A percentile compares a stretch with the other conserved stretches of the same genome.
phyloP scores from a whole-genome alignment of 2,888 invertebrate species.

The Scaptomyza tumidula region DNA sequence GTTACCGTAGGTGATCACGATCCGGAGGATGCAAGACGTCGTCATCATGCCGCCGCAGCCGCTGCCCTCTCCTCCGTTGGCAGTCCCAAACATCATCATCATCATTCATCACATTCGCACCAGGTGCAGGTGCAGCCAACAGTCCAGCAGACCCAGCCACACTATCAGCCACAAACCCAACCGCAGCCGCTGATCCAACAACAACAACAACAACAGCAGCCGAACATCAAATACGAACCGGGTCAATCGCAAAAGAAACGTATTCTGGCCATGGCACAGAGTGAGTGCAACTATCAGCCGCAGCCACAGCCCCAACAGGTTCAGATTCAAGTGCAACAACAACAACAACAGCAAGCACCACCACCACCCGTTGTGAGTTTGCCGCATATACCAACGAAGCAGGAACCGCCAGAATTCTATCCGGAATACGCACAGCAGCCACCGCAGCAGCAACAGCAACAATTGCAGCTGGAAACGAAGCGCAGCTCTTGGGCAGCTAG shows the following conservation, averaged over 20 bases:
- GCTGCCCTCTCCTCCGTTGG: slow-evolving; percentile 53
- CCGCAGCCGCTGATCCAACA: slow-evolving; percentile 41
- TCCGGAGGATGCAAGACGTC: slow-evolving; percentile 86
- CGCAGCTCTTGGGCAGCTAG: slow-evolving; percentile 85
- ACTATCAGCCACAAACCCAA: slow-evolving; percentile 55
- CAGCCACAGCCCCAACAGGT: slow-evolving; percentile 47
- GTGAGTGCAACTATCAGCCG: slow-evolving; percentile 89
- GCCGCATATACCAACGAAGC: slow-evolving; percentile 84
- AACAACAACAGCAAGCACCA: slow-evolving; percentile 30
- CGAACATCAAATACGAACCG: slow-evolving; percentile 84
- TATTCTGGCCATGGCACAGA: slow-evolving; percentile 93
- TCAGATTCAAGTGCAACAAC: slow-evolving; percentile 47
- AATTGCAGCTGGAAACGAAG: slow-evolving; percentile 78
- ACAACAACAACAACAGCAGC: slow-evolving; percentile 42
- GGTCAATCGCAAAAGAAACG: slow-evolving; percentile 95
- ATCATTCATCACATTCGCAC: slow-evolving; percentile 73
- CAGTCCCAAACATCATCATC: slow-evolving; percentile 75
- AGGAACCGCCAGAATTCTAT: slow-evolving; percentile 84
- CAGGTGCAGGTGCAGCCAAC: slow-evolving; percentile 53
- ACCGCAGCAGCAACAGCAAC: slow-evolving; percentile 44
- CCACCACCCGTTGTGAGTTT: slow-evolving; percentile 66
- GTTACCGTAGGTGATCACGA: slow-evolving; percentile 92
- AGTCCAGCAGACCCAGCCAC: slow-evolving; percentile 44
- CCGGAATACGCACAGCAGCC: slow-evolving; percentile 79
- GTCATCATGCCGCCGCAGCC: slow-evolving; percentile 70